Percentiles rank a stretch among this genome's conserved stretches.
Conservation (phyloP, 2,888 invertebrate genomes). For the Uloborus plumipes region DNA sequence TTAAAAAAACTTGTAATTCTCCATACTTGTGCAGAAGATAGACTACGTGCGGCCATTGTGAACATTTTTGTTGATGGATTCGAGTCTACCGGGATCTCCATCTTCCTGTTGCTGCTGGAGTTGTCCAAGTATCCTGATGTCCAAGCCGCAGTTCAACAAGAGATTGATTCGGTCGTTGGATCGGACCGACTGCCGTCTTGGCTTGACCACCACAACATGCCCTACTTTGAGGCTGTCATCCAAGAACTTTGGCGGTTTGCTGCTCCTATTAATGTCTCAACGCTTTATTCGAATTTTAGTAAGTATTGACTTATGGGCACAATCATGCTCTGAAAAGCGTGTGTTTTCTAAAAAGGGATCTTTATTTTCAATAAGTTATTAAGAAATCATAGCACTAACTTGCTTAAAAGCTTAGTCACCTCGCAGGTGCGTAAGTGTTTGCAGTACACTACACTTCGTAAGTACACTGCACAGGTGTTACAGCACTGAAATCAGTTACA, state of each 20-base stretch:
- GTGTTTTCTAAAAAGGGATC: too few species aligned
- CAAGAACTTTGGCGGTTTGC: constrained; percentile 31
- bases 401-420: too few species aligned
- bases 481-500: too few species aligned
- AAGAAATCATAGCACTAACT: too few species aligned
- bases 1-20: background rate
- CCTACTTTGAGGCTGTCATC: constrained; percentile 74
- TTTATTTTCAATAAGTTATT: too few species aligned
- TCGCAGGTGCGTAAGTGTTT: too few species aligned
- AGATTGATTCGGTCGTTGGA: constrained; percentile 77
- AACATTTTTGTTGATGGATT: constrained; percentile 52
- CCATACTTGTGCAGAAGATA: constrained; percentile 1
- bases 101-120: constrained; percentile 73
- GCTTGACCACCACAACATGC: constrained; percentile 79
- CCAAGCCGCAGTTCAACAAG: constrained; percentile 75
- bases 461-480: too few species aligned
- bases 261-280: constrained; percentile 18
- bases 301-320: background rate
- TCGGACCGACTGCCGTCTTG: constrained; percentile 75
- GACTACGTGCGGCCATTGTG: constrained; percentile 19
- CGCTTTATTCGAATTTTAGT: constrained; percentile 42
- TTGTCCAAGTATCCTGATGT: constrained; percentile 76
- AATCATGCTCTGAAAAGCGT: too few species aligned
- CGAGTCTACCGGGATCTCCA: constrained; percentile 47
- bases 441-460: too few species aligned